Evolutionary conservation across 2,797 vertebrate genomes (phyloP).

Genomic region (Ceryle rudis): DNA sequence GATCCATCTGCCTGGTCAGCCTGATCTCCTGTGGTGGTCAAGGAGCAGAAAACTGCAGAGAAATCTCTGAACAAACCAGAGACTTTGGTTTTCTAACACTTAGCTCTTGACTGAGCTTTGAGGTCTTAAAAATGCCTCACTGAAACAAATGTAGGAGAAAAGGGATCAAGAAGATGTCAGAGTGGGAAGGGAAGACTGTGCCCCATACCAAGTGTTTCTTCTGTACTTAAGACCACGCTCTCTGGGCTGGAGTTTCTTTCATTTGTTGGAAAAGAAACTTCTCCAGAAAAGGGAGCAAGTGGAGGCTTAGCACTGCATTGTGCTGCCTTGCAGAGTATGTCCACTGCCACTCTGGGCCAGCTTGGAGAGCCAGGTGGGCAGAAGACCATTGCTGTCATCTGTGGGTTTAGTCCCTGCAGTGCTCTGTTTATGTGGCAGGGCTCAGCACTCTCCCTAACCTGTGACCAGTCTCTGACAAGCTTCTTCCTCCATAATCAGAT

Average conservation of each 20-base stretch:
- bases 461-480: background rate
- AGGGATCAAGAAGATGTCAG: background rate
- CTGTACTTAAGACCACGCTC: fast-evolving
- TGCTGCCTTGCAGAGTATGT: background rate
- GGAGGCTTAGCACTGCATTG: background rate
- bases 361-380: background rate
- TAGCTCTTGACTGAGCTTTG: background rate
- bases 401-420: background rate
- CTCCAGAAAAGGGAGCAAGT: background rate
- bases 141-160: background rate
- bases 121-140: background rate
- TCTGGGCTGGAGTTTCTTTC: background rate
- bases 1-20: background rate
- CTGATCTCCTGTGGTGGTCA: background rate
- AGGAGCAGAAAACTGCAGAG: background rate
- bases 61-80: background rate
- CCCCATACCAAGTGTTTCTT: background rate
- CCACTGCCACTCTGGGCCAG: background rate
- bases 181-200: background rate
- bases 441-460: background rate
- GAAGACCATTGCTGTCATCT: background rate
- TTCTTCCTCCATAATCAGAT: background rate
- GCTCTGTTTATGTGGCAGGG: no score
- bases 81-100: background rate
- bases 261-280: background rate